Evolutionary conservation across 30 jellyfish, hydroid and myxozoan genomes (phyloP).

Genomic region (Hydra vulgaris): DNA sequence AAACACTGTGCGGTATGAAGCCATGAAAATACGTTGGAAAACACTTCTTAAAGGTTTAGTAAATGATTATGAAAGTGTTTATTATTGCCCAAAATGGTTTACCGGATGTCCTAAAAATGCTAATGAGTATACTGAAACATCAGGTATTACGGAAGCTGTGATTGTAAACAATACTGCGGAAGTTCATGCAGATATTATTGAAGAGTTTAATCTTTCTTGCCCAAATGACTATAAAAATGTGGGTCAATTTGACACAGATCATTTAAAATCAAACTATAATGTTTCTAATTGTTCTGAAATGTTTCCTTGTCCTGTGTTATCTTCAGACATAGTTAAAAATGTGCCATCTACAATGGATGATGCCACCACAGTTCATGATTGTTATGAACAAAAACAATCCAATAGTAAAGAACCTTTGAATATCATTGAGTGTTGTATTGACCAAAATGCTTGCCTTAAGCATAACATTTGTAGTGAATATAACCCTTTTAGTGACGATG

Average conservation of each 20-base stretch:
- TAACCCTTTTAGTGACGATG: neutral
- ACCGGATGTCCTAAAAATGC: slow-evolving; percentile 31
- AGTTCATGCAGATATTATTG: neutral
- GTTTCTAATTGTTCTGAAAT: neutral
- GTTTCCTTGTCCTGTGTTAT: too few relatives aligned
- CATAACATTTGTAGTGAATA: too few relatives aligned
- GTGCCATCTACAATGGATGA: too few relatives aligned
- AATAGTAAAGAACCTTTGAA: too few relatives aligned
- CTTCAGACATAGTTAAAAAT: too few relatives aligned
- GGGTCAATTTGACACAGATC: neutral
- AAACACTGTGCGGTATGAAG: slow-evolving; percentile 56
- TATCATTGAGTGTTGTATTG: too few relatives aligned
- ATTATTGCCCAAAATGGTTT: slow-evolving; percentile 77
- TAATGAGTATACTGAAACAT: slow-evolving; percentile 12
- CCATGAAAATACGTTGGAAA: slow-evolving; percentile 83
- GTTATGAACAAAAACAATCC: too few relatives aligned
- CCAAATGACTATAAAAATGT: neutral
- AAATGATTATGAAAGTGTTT: slow-evolving; percentile 43
- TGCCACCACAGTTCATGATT: too few relatives aligned
- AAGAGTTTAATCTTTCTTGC: neutral
- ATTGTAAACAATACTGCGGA: slow-evolving; percentile 1
- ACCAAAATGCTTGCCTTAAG: too few relatives aligned
- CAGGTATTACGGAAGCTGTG: neutral
- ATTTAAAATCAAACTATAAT: neutral
- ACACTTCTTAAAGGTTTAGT: slow-evolving; percentile 32